Evolutionary conservation across 2,113 vertebrate genomes (phyloP), one percentile per base, ranked within the genome.

Genomic region (Motacilla tschutschensis): DNA sequence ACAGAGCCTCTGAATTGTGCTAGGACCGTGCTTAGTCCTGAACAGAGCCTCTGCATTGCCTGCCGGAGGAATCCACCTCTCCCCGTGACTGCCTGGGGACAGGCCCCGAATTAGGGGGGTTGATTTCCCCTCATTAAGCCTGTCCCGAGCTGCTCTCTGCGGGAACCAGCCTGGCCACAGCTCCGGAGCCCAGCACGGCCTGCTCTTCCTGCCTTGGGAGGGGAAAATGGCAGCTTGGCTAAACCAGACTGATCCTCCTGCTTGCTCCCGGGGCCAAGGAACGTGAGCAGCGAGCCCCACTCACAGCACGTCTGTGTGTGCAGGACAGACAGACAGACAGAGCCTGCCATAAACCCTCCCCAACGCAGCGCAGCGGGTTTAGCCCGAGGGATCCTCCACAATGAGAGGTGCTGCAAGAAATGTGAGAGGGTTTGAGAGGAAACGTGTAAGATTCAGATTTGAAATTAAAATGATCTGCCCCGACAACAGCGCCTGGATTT

Each of bases 191-290:
- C 70, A 22, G 13, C 53, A 14, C 12, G 5, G 50, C 44, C 43
- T 9, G 58, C 2, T 2, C 21, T 6, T 14, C 9, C 35, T 0
- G 15, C 4, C 66, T 18, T 1, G 6, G 79, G 72, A 9, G 0
- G 26, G 2, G 64, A 6, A 58, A 35, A 41, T 1, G 44, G 46
- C 86, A 41, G 20, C 12, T 33, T 0, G 6, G 19, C 51, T 1
- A 16, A 22, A 43, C 0, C 36, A 17, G 25, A 29, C 18, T 4
- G 21, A 16, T 36, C 16, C 57, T 41, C 11, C 38, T 7, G 1
- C 0, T 1, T 10, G 13, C 80, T n/a, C 25, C 12, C 7, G 12
- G 51, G 35, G 38, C 48, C 4, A 22, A 20, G 22, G 41, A 33
- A 33, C 33, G 33, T 33, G 33, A 28, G 65, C 0, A 5, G 35